Percentiles rank a stretch among this genome's conserved stretches.
These are phyloP conservation scores for Pseudorhombus dupliciocellatus DNA, from an alignment of 2,113 vertebrate species.

Conservation along the genomic window DNA sequence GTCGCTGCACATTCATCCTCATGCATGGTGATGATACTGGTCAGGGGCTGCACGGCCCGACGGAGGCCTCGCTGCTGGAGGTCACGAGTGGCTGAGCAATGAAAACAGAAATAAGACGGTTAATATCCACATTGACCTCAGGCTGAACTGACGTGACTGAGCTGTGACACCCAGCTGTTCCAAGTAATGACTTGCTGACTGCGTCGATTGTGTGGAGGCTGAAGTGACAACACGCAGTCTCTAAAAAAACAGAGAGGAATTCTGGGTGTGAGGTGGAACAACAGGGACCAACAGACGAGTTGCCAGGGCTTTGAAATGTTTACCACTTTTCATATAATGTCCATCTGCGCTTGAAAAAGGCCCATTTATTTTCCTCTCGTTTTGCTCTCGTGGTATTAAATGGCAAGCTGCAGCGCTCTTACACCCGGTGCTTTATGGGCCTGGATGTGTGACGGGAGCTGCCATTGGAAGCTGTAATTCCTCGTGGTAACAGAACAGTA, in stretches of 20 bases:
- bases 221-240: slow-evolving; percentile 4
- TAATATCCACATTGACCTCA: slow-evolving; percentile 56
- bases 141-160: slow-evolving; percentile 42
- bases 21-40: slow-evolving; percentile 4
- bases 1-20: slow-evolving; percentile 28
- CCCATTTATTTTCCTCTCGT: slow-evolving; percentile 7
- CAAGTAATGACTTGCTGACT: slow-evolving; percentile 41
- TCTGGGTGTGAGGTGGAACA: background rate
- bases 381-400: slow-evolving; percentile 17
- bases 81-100: slow-evolving; percentile 58
- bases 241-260: background rate
- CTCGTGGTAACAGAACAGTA: background rate
- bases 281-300: slow-evolving; percentile 5
- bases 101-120: slow-evolving; percentile 57
- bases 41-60: slow-evolving; percentile 33
- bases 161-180: slow-evolving; percentile 28
- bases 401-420: slow-evolving; percentile 2
- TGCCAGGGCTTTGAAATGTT: slow-evolving; percentile 6
- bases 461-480: slow-evolving; percentile 5
- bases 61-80: slow-evolving; percentile 22
- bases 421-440: background rate
- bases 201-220: slow-evolving; percentile 33
- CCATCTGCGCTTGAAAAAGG: background rate
- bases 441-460: slow-evolving; percentile 3
- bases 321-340: slow-evolving; percentile 1